Percentiles rank a stretch among this genome's conserved stretches.
Conservation (phyloP, 2,797 vertebrate species). For the Merluccius polli region DNA sequence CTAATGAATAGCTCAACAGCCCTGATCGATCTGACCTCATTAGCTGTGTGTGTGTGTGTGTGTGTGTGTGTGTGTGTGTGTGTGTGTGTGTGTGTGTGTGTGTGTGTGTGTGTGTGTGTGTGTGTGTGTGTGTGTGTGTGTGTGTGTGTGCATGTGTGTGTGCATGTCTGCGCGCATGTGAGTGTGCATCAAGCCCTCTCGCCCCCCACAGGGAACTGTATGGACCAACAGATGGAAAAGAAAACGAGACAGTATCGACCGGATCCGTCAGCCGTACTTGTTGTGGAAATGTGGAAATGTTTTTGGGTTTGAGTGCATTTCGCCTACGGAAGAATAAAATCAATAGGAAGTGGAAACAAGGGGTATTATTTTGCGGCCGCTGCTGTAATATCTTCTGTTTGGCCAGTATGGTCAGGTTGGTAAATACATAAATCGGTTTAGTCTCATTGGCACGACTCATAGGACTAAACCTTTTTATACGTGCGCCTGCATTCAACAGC, state of each 20-base stretch:
- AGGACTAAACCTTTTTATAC: too few relatives aligned
- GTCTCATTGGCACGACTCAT: background rate
- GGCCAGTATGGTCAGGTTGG: conserved; percentile 39
- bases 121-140: too few relatives aligned
- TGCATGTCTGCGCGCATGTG: background rate
- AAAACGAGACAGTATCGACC: background rate
- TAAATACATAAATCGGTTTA: conserved; percentile 32
- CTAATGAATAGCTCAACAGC: conserved; percentile 73
- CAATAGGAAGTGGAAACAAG: conserved; percentile 37
- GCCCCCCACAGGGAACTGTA: background rate
- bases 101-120: too few relatives aligned
- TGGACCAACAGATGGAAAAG: background rate
- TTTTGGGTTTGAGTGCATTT: conserved; percentile 52
- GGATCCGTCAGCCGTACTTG: background rate
- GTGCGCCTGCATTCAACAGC: too few relatives aligned
- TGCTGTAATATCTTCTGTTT: background rate
- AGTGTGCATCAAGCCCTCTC: background rate
- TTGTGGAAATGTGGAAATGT: background rate
- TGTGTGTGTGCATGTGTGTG: conserved; percentile 32
- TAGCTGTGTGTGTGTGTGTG: conserved; percentile 48
- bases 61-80: background rate
- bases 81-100: too few relatives aligned
- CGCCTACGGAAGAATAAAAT: conserved; percentile 49
- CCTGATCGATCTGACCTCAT: conserved; percentile 73
- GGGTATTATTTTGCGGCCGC: conserved; percentile 42